A percentile compares a stretch with the other conserved stretches of the same genome.
Conservation (phyloP, 2,113 vertebrate species). For the Heterotis niloticus region DNA sequence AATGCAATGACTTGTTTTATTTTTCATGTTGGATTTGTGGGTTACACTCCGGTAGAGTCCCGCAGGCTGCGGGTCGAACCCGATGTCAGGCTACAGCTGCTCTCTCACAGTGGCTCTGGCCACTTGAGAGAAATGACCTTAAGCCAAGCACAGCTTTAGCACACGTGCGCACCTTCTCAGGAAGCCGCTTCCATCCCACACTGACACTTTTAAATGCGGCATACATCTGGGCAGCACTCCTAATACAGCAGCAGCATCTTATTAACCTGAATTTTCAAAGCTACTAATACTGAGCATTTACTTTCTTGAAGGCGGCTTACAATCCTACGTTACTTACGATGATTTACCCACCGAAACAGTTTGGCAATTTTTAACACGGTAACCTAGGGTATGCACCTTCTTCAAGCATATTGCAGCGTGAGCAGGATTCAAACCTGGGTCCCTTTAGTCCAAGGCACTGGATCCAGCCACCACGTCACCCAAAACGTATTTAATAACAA, state of each 20-base stretch:
- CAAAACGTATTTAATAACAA: neutral
- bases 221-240: slow-evolving; percentile 9
- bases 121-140: neutral
- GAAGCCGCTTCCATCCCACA: slow-evolving; percentile 1
- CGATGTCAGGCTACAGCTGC: slow-evolving; percentile 19
- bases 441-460: neutral
- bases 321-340: no score
- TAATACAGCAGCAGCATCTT: neutral
- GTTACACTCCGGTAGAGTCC: slow-evolving; percentile 26
- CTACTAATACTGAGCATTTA: no score
- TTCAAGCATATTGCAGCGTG: no score
- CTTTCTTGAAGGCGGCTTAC: no score
- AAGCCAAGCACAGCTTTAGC: slow-evolving; percentile 19
- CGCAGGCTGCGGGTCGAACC: neutral
- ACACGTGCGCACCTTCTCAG: slow-evolving; percentile 12
- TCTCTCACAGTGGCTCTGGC: neutral
- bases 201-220: neutral
- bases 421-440: no score
- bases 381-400: no score
- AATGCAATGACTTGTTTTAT: slow-evolving; percentile 33
- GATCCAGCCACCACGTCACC: neutral
- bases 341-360: no score
- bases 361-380: no score
- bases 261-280: no score
- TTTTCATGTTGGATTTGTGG: slow-evolving; percentile 39